Evolutionary conservation across 1,140 invertebrate species (phyloP).

Genomic region (Caenorhabditis latens): DNA sequence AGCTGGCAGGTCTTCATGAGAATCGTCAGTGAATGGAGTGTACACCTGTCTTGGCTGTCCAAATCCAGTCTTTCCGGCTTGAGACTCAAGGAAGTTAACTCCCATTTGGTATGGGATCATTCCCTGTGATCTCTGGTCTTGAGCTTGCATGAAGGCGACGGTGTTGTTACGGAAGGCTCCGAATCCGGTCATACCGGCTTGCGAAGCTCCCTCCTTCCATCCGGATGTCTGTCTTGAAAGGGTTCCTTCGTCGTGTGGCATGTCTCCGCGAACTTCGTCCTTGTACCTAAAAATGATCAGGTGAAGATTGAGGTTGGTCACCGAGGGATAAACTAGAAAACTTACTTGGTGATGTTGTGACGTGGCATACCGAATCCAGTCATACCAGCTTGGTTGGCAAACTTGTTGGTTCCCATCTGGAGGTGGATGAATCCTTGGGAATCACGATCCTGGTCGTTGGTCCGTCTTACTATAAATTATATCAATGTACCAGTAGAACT

Average conservation of each 20-base stretch:
- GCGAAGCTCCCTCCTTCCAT: conserved; percentile 76
- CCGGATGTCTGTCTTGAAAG: conserved; percentile 74
- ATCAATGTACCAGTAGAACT: no score
- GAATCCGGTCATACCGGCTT: conserved; percentile 77
- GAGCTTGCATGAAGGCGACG: conserved; percentile 67
- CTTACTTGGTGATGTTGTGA: conserved; percentile 76
- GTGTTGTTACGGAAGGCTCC: conserved; percentile 78
- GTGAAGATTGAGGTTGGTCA: neutral
- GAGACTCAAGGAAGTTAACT: conserved; percentile 77
- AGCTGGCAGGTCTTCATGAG: conserved; percentile 76
- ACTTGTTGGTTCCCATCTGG: conserved; percentile 76
- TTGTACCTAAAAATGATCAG: conserved; percentile 63
- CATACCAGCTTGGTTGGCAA: conserved; percentile 77
- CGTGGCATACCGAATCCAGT: conserved; percentile 78
- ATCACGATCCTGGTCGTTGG: conserved; percentile 76
- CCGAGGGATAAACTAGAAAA: neutral
- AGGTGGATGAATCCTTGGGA: conserved; percentile 78
- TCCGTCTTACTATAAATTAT: conserved; percentile 73
- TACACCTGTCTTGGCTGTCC: conserved; percentile 74
- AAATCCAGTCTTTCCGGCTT: conserved; percentile 76
- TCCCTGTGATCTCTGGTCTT: conserved; percentile 69
- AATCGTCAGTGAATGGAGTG: conserved; percentile 76
- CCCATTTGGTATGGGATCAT: conserved; percentile 78
- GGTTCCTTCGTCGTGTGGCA: conserved; percentile 77
- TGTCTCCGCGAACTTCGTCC: conserved; percentile 77